Base-by-base conservation (phyloP, 2,797 vertebrate species). In the Liparis tanakae region DNA sequence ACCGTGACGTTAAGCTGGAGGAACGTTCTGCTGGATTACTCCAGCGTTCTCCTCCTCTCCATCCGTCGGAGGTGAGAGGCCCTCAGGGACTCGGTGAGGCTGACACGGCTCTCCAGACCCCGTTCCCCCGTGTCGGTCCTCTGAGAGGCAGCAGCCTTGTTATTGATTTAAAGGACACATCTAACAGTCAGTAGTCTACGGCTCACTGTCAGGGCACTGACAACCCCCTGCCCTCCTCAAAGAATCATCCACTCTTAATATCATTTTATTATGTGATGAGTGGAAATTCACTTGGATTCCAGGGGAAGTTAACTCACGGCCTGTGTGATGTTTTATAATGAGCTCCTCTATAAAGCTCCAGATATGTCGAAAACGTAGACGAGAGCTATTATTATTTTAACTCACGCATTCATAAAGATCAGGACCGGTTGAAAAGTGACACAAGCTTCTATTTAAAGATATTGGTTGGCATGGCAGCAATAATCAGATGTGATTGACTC, bases 381-480 rank as follows among this genome's bases (percentile, higher is more conserved):
- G 36, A 41, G 37, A 36, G 62, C 55, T 34, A 72, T 72, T 78
- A 70, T 84, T 70, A 30, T 70, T 78, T 44, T 43, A 57, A 74
- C 55, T 61, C 14, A 1, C 43, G 15, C 36, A 60, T 63, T 67
- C 53, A 44, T 17, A 60, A 46, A 75, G 60, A 67, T 43, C 20
- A 12, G 15, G 25, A 58, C 39, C 78, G 65, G 46, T 58, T 14
- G 34, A 20, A 58, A 81, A 77, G 84, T 82, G 61, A 74, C 67
- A 80, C 50, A 5, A 75, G 68, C 53, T 65, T 22, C 67, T 67
- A 58, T 77, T 67, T 73, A 20, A 7, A 78, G 34, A 70, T 80
- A 88, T 87, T 72, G 86, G 86, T 87, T 74, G 41, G 69, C 54
- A 25, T 59, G 34, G 33, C 67, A 53, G 66, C 22, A 72, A 37